Evolutionary conservation across 2,888 invertebrate species (phyloP).

Genomic region (Sphecodes monilicornis): DNA sequence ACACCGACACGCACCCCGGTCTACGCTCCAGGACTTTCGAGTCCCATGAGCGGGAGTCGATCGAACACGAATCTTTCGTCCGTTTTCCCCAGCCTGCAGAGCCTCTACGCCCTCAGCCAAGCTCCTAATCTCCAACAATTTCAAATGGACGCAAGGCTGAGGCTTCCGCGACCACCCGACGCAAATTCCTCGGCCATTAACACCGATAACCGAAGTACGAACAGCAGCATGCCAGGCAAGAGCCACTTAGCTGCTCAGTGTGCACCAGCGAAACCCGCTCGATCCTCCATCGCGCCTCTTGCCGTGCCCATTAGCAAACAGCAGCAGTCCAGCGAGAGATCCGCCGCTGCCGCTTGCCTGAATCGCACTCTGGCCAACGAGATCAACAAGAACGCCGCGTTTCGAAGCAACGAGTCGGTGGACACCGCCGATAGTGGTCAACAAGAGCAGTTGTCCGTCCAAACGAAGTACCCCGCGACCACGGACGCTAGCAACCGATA

Average conservation of each 20-base stretch:
- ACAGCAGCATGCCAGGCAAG: slow-evolving; percentile 57
- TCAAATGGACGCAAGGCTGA: slow-evolving; percentile 70
- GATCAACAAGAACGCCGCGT: slow-evolving; percentile 33
- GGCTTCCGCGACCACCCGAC: slow-evolving; percentile 55
- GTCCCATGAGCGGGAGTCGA: slow-evolving; percentile 53
- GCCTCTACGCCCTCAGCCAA: slow-evolving; percentile 72
- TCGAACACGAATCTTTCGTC: slow-evolving; percentile 68
- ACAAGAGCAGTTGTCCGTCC: slow-evolving; percentile 46
- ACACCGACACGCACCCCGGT: slow-evolving; percentile 73
- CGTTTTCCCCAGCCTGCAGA: slow-evolving; percentile 76
- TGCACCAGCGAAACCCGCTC: slow-evolving; percentile 77
- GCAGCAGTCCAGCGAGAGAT: slow-evolving; percentile 53
- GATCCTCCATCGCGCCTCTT: slow-evolving; percentile 74
- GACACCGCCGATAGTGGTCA: slow-evolving; percentile 39
- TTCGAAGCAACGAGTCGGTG: slow-evolving; percentile 47
- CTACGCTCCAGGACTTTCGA: slow-evolving; percentile 75
- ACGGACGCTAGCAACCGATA: slow-evolving; percentile 51
- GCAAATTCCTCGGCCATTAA: slow-evolving; percentile 17
- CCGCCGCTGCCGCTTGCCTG: neutral
- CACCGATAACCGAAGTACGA: slow-evolving; percentile 29
- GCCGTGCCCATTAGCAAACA: slow-evolving; percentile 78
- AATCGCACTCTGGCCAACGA: slow-evolving; percentile 38
- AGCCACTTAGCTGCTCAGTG: slow-evolving; percentile 79
- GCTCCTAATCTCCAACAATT: slow-evolving; percentile 77
- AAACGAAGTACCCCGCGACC: slow-evolving; percentile 53